Percentiles rank a stretch among this genome's conserved stretches.
Evolutionary conservation across 2,888 invertebrate species (phyloP).

Genomic region (Eutolmus rufibarbis): DNA sequence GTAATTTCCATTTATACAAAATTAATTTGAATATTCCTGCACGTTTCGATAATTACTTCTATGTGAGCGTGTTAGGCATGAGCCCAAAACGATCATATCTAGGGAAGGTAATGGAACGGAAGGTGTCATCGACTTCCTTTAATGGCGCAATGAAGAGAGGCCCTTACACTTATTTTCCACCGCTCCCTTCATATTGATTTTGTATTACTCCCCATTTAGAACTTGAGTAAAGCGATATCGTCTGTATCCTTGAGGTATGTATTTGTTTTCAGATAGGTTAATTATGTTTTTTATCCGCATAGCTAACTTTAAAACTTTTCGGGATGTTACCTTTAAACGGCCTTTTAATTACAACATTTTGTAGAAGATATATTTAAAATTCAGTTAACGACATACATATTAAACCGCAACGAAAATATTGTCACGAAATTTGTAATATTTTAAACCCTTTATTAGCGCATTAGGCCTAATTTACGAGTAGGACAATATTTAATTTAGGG

Average conservation of each 20-base stretch:
- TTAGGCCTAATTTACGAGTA: neutral
- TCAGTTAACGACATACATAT: neutral
- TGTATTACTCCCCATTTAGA: neutral
- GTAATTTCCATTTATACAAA: neutral
- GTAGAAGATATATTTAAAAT: neutral
- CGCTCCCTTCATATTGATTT: neutral
- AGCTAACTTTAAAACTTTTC: neutral
- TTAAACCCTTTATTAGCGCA: neutral
- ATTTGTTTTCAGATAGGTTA: neutral
- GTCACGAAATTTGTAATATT: neutral
- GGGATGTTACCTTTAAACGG: neutral
- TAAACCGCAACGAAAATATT: neutral
- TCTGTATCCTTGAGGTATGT: neutral
- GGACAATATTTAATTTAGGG: neutral
- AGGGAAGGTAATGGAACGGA: neutral
- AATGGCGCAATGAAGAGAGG: neutral
- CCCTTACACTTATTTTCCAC: neutral
- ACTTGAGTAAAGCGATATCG: neutral
- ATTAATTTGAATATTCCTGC: neutral
- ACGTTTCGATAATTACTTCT: neutral
- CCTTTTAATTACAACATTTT: neutral
- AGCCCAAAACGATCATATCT: neutral
- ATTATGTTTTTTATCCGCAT: neutral
- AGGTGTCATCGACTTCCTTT: neutral
- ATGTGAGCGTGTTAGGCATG: neutral